Percentiles rank a stretch among this genome's conserved stretches.
Conservation (phyloP, 2,113 vertebrate genomes). For the Antennarius striatus region DNA sequence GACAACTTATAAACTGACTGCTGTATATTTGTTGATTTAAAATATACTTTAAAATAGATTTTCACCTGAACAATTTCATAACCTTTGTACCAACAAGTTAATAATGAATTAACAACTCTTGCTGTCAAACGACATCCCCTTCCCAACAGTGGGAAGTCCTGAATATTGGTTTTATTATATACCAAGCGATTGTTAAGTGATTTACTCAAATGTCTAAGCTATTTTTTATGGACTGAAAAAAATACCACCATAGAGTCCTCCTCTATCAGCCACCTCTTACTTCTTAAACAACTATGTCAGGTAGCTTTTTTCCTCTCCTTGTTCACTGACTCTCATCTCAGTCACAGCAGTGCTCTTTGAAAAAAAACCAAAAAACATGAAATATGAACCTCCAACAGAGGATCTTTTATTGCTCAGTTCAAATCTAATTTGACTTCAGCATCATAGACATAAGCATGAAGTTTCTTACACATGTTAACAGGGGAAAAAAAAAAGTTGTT, state of each 20-base stretch:
- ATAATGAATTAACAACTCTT: no score
- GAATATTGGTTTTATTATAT: no score
- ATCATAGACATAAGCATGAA: not conserved
- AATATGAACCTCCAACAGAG: slow-evolving; percentile 14
- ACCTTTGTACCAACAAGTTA: no score
- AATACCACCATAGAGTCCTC: not conserved
- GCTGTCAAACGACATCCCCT: no score
- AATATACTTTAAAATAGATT: no score
- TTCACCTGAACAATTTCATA: no score
- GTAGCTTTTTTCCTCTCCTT: slow-evolving; percentile 32
- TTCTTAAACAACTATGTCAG: not conserved
- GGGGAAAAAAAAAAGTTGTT: not conserved
- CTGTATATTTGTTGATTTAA: no score
- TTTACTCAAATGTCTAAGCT: not conserved
- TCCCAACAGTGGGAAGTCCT: no score
- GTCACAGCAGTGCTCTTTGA: slow-evolving; percentile 11
- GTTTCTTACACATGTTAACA: not conserved
- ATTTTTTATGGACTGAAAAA: no score
- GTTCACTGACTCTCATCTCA: slow-evolving; percentile 37
- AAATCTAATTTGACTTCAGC: not conserved
- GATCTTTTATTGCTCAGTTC: slow-evolving; percentile 1
- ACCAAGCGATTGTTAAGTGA: not conserved
- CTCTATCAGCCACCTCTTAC: not conserved
- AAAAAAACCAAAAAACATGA: slow-evolving; percentile 1
- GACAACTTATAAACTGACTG: no score